phyloP scores from a whole-genome alignment of 2,113 vertebrate genomes.

The Piprites chloris region DNA sequence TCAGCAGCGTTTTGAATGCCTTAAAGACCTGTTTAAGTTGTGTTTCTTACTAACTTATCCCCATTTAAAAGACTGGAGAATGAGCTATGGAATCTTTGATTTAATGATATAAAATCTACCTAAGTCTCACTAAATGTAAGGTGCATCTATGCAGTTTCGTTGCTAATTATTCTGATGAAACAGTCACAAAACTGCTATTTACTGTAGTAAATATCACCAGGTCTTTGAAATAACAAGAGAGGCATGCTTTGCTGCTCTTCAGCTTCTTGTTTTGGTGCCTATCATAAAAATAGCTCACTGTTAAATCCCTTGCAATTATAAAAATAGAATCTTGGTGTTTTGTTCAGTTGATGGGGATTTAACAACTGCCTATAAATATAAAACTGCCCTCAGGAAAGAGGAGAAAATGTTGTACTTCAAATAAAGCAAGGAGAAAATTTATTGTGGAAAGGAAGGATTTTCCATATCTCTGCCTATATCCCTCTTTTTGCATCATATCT shows the following conservation, averaged over 20 bases:
- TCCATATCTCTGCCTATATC: not conserved
- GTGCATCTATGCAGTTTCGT: not conserved
- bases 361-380: not conserved
- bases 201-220: not conserved
- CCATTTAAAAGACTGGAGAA: not conserved
- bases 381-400: not conserved
- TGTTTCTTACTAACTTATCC: not conserved
- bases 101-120: not conserved
- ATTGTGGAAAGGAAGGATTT: not conserved
- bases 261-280: not conserved
- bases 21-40: not conserved
- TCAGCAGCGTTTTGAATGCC: not conserved
- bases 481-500: not conserved
- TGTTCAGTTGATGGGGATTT: not conserved
- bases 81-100: not conserved
- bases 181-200: not conserved
- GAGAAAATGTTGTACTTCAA: not conserved
- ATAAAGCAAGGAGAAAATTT: not conserved
- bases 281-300: not conserved
- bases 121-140: not conserved
- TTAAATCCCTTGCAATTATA: not conserved
- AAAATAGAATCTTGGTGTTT: not conserved
- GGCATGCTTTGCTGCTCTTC: not conserved
- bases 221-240: not conserved
- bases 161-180: not conserved